A percentile compares a stretch with the other conserved stretches of the same genome.
These are phyloP conservation scores for Sesia bembeciformis DNA, from an alignment of 2,888 invertebrate genomes.

Conservation along the genomic window DNA sequence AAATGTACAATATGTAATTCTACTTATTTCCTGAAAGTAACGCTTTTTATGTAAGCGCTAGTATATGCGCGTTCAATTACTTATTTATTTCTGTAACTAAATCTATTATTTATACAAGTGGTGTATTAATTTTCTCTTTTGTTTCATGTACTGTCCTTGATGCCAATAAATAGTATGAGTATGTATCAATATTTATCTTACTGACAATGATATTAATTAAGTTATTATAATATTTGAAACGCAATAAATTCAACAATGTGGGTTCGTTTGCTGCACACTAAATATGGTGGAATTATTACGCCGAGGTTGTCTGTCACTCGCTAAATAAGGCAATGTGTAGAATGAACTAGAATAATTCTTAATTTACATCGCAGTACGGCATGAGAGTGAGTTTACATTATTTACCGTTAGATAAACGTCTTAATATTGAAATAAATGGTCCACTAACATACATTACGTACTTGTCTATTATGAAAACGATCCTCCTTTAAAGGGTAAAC, in stretches of 20 bases:
- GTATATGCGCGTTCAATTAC: too few relatives aligned
- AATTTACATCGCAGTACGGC: slow-evolving; percentile 24
- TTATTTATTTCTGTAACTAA: too few relatives aligned
- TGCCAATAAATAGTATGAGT: slow-evolving; percentile 61
- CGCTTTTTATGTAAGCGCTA: too few relatives aligned
- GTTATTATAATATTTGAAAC: neutral
- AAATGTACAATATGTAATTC: too few relatives aligned
- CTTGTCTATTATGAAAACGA: neutral
- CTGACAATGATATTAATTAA: neutral
- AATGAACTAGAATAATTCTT: slow-evolving; percentile 24
- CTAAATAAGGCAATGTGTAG: slow-evolving; percentile 18
- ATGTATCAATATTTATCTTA: slow-evolving; percentile 31
- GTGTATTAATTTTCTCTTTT: slow-evolving; percentile 25
- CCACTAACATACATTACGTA: neutral
- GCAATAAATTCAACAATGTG: slow-evolving; percentile 2
- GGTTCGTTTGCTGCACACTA: slow-evolving; percentile 12
- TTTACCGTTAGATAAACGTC: slow-evolving; percentile 13
- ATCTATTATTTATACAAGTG: too few relatives aligned
- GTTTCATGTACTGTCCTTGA: slow-evolving; percentile 65
- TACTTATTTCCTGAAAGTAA: too few relatives aligned
- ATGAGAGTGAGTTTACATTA: slow-evolving; percentile 22
- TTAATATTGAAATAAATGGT: neutral
- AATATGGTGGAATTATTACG: slow-evolving; percentile 21
- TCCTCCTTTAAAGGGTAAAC: neutral
- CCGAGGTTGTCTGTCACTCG: slow-evolving; percentile 14